phyloP scores from a whole-genome alignment of 2,797 vertebrate genomes.

The Semaprochilodus insignis region DNA sequence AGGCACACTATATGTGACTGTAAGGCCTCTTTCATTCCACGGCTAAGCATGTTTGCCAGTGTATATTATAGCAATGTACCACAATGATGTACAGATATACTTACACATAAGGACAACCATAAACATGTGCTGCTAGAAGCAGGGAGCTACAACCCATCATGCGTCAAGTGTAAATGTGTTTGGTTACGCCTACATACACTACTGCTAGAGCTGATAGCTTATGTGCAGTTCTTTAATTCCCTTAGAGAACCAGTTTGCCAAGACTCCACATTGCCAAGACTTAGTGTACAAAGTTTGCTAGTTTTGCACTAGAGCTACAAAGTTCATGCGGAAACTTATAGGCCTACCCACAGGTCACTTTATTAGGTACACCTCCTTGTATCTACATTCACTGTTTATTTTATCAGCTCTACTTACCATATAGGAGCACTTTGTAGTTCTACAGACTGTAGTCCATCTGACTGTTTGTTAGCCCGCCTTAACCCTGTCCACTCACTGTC shows the following conservation, averaged over 20 bases:
- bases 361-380: no score
- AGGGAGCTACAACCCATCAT: background rate
- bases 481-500: no score
- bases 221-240: background rate
- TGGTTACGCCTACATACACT: background rate
- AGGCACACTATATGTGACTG: background rate
- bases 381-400: no score
- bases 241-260: background rate
- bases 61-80: background rate
- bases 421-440: no score
- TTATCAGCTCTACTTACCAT: no score
- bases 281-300: no score
- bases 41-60: background rate
- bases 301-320: no score
- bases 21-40: slow-evolving; percentile 7
- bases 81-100: background rate
- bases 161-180: background rate
- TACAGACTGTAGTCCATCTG: no score
- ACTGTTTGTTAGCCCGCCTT: no score
- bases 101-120: background rate
- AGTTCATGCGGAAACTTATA: no score
- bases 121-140: background rate
- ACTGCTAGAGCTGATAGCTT: background rate
- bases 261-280: no score
- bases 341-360: no score